phyloP scores from a whole-genome alignment of 2,797 vertebrate species.

The Gouania willdenowi region DNA sequence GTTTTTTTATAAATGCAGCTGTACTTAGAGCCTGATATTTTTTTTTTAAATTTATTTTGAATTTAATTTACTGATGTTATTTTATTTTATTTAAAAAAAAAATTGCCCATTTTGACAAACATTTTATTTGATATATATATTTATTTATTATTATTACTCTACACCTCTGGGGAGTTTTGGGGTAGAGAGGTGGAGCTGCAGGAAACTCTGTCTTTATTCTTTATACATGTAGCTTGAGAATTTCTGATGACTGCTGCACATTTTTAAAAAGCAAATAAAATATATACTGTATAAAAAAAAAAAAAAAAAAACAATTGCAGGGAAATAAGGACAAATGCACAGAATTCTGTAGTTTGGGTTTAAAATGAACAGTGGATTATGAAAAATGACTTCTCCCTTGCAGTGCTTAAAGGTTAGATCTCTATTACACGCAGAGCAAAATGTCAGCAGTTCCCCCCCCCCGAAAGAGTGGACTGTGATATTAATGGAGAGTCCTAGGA shows the following conservation, averaged over 20 bases:
- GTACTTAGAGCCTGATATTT: too few relatives aligned
- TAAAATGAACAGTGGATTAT: conserved; percentile 80
- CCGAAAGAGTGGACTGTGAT: conserved; percentile 73
- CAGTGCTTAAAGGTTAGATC: conserved; percentile 91
- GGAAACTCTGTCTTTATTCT: neutral
- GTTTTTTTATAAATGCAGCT: too few relatives aligned
- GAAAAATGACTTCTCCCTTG: conserved; percentile 84
- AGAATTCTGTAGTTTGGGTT: conserved; percentile 49
- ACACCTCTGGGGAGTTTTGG: conserved; percentile 4
- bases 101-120: too few relatives aligned
- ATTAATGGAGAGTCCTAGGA: conserved; percentile 77
- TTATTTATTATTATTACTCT: too few relatives aligned
- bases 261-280: conserved; percentile 6
- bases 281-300: too few relatives aligned
- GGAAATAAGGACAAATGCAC: conserved; percentile 59
- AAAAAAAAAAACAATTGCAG: conserved; percentile 27
- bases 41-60: too few relatives aligned
- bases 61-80: too few relatives aligned
- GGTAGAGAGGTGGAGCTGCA: too few relatives aligned
- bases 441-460: conserved; percentile 77
- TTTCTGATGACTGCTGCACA: conserved; percentile 30
- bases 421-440: conserved; percentile 82
- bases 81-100: too few relatives aligned
- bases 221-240: conserved; percentile 8
- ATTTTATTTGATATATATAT: too few relatives aligned